phyloP scores from a whole-genome alignment of 1,140 invertebrate genomes.

The Alviniconcha marisindica region DNA sequence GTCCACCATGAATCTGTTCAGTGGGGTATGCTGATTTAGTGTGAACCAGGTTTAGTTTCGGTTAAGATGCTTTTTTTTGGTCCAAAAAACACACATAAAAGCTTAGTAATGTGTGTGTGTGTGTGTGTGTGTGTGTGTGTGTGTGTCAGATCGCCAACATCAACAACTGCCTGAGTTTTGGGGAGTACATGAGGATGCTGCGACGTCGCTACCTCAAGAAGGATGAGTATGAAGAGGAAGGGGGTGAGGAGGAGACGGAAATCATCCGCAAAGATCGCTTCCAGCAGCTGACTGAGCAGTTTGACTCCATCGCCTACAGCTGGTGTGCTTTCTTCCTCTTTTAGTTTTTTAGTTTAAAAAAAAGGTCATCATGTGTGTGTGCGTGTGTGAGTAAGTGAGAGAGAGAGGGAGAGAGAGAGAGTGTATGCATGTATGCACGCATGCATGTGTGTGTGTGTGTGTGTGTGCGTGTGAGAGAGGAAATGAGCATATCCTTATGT shows the following conservation, averaged over 20 bases:
- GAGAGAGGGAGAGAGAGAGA: not conserved
- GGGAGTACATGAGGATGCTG: conserved; percentile 90
- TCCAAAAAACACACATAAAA: too few relatives aligned
- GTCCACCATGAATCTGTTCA: too few relatives aligned
- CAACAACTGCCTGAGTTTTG: conserved; percentile 94
- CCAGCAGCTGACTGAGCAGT: conserved; percentile 67
- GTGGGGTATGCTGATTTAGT: too few relatives aligned
- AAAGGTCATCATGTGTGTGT: too few relatives aligned
- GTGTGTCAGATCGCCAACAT: conserved; percentile 85
- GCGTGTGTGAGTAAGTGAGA: too few relatives aligned
- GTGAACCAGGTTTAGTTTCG: not conserved
- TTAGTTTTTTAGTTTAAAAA: too few relatives aligned
- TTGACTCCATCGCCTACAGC: conserved; percentile 58
- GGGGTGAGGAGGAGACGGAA: conserved; percentile 65
- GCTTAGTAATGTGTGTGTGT: too few relatives aligned
- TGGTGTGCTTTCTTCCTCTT: conserved; percentile 54
- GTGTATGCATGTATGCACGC: not conserved
- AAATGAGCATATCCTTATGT: too few relatives aligned
- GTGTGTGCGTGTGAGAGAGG: not conserved
- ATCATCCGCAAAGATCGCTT: conserved; percentile 70
- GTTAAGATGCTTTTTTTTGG: not conserved
- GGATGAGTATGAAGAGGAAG: conserved; percentile 74
- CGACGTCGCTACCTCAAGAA: conserved; percentile 87
- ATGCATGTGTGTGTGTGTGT: not conserved
- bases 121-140: not conserved